Evolutionary conservation across 2,888 invertebrate genomes (phyloP).

Genomic region (Acrobasis suavella): DNA sequence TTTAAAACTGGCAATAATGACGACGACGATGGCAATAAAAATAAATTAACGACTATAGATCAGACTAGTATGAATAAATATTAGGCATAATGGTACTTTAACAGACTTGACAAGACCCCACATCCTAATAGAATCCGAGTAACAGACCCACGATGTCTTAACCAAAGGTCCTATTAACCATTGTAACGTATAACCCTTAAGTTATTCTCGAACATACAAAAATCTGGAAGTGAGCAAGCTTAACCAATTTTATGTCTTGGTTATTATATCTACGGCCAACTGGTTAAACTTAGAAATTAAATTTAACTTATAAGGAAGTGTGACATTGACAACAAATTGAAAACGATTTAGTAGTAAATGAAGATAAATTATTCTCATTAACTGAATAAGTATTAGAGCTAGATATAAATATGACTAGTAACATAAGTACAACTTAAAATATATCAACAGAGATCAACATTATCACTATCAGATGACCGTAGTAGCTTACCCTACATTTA

Average conservation of each 20-base stretch:
- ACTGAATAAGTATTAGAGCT: neutral
- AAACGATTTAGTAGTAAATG: neutral
- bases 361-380: neutral
- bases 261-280: slow-evolving; percentile 50
- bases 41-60: neutral
- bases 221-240: slow-evolving; percentile 68
- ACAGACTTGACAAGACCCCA: slow-evolving; percentile 15
- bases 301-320: neutral
- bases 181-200: slow-evolving; percentile 9
- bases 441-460: slow-evolving; percentile 21
- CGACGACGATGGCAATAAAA: neutral
- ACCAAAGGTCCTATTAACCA: slow-evolving; percentile 4
- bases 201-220: slow-evolving; percentile 28
- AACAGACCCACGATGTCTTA: slow-evolving; percentile 8
- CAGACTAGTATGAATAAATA: neutral
- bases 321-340: neutral
- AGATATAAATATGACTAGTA: neutral
- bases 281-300: slow-evolving; percentile 22
- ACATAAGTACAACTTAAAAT: slow-evolving; percentile 24
- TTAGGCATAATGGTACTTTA: slow-evolving; percentile 4
- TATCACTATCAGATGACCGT: slow-evolving; percentile 44
- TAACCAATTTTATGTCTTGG: slow-evolving; percentile 42
- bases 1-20: neutral
- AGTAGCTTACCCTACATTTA: slow-evolving; percentile 58
- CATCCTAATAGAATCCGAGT: slow-evolving; percentile 13